Conservation (phyloP, 2,797 vertebrate genomes). For the Molossus alvarezi region DNA sequence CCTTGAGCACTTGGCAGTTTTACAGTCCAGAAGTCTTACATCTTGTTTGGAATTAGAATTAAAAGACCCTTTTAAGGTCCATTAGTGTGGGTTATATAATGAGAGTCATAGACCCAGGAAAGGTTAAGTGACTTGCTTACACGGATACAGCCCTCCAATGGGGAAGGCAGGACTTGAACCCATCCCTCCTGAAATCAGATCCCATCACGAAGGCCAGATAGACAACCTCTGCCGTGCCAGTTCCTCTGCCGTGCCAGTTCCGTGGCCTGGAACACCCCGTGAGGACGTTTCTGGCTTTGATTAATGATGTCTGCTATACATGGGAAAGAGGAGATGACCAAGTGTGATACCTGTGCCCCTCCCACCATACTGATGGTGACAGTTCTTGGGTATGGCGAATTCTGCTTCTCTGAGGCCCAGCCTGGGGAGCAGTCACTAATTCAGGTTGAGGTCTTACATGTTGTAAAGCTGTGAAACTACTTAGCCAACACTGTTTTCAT, state of each 20-base stretch:
- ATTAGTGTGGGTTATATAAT: not conserved
- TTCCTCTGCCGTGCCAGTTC: not conserved
- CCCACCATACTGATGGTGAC: not conserved
- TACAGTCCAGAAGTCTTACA: not conserved
- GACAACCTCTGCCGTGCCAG: not conserved
- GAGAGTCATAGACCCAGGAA: not conserved
- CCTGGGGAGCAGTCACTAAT: not conserved
- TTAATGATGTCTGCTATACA: not conserved
- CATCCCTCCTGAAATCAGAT: not conserved
- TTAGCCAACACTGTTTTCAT: not conserved
- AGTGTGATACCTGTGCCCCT: not conserved
- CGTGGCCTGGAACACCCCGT: too few relatives aligned
- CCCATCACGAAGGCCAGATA: not conserved
- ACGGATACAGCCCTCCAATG: slow-evolving; percentile 1
- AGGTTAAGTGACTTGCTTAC: not conserved
- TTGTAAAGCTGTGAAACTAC: not conserved
- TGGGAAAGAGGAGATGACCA: too few relatives aligned
- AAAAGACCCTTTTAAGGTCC: not conserved
- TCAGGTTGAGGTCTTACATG: not conserved
- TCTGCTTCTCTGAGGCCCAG: not conserved
- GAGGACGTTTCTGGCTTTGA: not conserved
- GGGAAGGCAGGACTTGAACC: slow-evolving; percentile 14
- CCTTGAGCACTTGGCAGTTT: not conserved
- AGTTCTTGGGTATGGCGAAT: not conserved
- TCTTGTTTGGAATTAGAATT: slow-evolving; percentile 29